Evolutionary conservation across 2,888 invertebrate genomes (phyloP).

Genomic region (Nomada fucata): DNA sequence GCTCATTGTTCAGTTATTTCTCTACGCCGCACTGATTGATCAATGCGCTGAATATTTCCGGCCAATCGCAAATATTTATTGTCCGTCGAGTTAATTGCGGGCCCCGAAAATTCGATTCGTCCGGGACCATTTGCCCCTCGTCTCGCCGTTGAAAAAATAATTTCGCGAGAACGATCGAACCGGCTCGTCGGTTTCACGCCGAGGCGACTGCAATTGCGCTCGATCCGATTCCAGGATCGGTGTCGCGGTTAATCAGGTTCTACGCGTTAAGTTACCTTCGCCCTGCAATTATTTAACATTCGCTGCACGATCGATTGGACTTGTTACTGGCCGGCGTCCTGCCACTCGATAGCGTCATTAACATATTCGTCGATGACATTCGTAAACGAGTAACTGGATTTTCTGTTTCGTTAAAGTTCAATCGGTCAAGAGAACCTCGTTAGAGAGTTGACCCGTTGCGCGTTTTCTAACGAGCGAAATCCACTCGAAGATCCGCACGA

Average conservation of each 20-base stretch:
- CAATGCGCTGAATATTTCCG: neutral
- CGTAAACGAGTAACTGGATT: constrained; percentile 40
- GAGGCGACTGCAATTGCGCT: constrained; percentile 8
- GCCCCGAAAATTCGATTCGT: neutral
- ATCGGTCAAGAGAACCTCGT: neutral
- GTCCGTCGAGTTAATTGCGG: neutral
- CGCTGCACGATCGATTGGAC: constrained; percentile 55
- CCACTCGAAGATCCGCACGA: neutral
- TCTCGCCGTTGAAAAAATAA: neutral
- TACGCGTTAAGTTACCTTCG: constrained; percentile 47
- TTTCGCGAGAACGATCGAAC: neutral
- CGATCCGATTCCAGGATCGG: constrained; percentile 44
- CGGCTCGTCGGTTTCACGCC: neutral
- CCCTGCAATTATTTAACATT: constrained; percentile 51
- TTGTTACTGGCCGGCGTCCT: constrained; percentile 39
- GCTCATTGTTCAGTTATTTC: constrained; percentile 1
- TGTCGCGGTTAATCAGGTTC: constrained; percentile 51
- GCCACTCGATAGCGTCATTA: constrained; percentile 33
- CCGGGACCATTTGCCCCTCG: neutral
- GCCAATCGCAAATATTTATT: neutral
- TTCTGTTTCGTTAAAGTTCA: constrained; percentile 8
- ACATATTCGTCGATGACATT: constrained; percentile 40
- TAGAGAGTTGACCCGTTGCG: constrained; percentile 16
- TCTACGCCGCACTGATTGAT: neutral
- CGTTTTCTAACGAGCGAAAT: neutral